These are phyloP conservation scores for Margaritifera margaritifera DNA, from an alignment of 2,888 invertebrate genomes.

Conservation along the genomic window DNA sequence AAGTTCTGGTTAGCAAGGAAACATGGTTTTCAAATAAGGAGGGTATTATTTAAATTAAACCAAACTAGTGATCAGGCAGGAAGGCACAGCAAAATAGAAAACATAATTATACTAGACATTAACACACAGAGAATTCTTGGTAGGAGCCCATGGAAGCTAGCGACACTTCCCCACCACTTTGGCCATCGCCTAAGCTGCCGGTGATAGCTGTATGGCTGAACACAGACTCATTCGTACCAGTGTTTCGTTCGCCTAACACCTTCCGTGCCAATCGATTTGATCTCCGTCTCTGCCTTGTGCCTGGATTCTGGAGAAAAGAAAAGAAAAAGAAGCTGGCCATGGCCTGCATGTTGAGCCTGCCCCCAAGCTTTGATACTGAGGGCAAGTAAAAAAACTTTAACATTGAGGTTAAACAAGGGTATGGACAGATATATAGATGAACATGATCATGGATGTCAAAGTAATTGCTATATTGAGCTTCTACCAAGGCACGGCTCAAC, in stretches of 20 bases:
- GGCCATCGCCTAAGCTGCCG: constrained; percentile 32
- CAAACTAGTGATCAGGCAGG: background rate
- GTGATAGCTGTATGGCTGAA: constrained; percentile 64
- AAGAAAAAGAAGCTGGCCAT: background rate
- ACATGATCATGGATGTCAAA: no score
- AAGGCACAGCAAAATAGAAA: background rate
- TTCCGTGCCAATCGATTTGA: constrained; percentile 57
- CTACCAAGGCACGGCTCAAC: no score
- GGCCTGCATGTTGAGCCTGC: no score
- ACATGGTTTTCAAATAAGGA: no score
- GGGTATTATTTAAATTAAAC: no score
- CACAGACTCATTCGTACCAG: constrained; percentile 41
- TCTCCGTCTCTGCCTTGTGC: constrained; percentile 41
- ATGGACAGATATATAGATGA: no score
- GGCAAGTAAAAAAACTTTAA: no score
- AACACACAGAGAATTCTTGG: constrained; percentile 66
- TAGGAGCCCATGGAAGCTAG: constrained; percentile 62
- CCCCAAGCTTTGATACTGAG: no score
- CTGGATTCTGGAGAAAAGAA: constrained; percentile 45
- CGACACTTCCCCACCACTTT: constrained; percentile 46
- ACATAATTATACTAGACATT: constrained; percentile 7
- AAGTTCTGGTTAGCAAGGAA: no score
- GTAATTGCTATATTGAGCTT: no score
- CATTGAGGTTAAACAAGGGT: no score
- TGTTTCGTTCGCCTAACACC: constrained; percentile 45